A percentile compares a stretch with the other conserved stretches of the same genome.
Conservation (phyloP, 1,140 invertebrate genomes). For the Pogonognathellus flavescens region DNA sequence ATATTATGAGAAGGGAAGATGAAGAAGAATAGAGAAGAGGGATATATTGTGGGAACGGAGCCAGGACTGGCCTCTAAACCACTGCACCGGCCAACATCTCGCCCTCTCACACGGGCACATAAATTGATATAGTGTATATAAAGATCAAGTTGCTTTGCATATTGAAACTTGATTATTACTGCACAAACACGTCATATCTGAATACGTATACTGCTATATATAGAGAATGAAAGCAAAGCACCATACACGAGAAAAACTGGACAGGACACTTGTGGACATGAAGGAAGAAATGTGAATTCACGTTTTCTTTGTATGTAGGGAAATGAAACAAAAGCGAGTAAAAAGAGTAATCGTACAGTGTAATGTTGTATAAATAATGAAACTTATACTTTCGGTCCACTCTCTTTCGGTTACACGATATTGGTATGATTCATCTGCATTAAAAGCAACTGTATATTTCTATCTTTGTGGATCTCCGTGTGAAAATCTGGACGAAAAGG, state of each 20-base stretch:
- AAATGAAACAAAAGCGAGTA: slow-evolving; percentile 35
- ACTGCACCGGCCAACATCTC: slow-evolving; percentile 30
- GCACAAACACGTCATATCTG: too few species aligned
- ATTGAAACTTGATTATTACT: slow-evolving; percentile 45
- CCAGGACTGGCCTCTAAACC: slow-evolving; percentile 19
- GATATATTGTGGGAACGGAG: slow-evolving; percentile 48
- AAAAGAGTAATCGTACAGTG: slow-evolving; percentile 13
- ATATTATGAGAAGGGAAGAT: slow-evolving; percentile 33
- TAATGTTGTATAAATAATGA: slow-evolving; percentile 51
- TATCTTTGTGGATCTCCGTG: slow-evolving; percentile 23
- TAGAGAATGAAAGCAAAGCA: slow-evolving; percentile 27
- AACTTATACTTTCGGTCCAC: slow-evolving; percentile 56
- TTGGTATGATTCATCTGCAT: not conserved
- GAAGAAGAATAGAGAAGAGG: not conserved
- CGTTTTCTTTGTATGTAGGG: not conserved
- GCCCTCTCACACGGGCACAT: not conserved
- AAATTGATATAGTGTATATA: not conserved
- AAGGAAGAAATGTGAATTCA: slow-evolving; percentile 22
- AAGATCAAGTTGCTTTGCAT: slow-evolving; percentile 13
- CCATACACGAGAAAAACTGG: slow-evolving; percentile 39
- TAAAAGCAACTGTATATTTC: not conserved
- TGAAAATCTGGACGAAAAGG: slow-evolving; percentile 54
- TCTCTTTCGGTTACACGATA: not conserved
- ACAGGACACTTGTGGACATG: slow-evolving; percentile 57
- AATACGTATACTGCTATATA: too few species aligned